Base-by-base conservation (phyloP, 2,888 invertebrate species). In the Thecophora atra region DNA sequence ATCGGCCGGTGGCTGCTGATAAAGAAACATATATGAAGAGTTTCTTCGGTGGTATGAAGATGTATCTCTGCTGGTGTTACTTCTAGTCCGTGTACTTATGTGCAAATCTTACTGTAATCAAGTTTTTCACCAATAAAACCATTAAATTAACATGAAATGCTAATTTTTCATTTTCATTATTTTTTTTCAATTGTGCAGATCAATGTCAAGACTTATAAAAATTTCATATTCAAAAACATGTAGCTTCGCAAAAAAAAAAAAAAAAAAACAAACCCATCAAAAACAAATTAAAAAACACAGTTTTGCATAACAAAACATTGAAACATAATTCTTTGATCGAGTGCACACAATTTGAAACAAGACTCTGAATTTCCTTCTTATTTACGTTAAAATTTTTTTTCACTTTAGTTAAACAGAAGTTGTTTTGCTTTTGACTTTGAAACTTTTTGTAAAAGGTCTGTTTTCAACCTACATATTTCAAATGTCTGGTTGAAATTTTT, bases 11-110 rank as follows among this genome's bases (percentile, higher is more conserved):
- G 60, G 74, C 52, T 73, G 73, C 26, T 75, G 73, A 72, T 11
- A 26, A 44, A 68, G 56, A 42, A 56, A 17, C 73, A 68, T 68
- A 74, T 76, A 71, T 69, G 72, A 68, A 21, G 68, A 68, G 68
- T 58, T 68, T 44, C 56, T 68, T 56, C 68, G 56, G 58, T 68
- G 68, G 44, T 68, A 44, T 42, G 56, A 44, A 67, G 83, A 84
- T 81, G 84, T 82, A 83, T 82, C 84, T 85, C 85, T 84, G 83
- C 84, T 76, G 78, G 74, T 77, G 73, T 66, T 74, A 72, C 72
- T 76, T 73, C 71, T 76, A 6, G 76, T 24, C 65, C 73, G n/a
- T n/a, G n/a, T n/a, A n/a, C n/a, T n/a, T n/a, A n/a, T n/a, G n/a
- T n/a, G n/a, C n/a, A n/a, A n/a, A n/a, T n/a, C n/a, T n/a, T n/a